phyloP scores from a whole-genome alignment of 2,797 vertebrate species.

The Mallotus villosus region DNA sequence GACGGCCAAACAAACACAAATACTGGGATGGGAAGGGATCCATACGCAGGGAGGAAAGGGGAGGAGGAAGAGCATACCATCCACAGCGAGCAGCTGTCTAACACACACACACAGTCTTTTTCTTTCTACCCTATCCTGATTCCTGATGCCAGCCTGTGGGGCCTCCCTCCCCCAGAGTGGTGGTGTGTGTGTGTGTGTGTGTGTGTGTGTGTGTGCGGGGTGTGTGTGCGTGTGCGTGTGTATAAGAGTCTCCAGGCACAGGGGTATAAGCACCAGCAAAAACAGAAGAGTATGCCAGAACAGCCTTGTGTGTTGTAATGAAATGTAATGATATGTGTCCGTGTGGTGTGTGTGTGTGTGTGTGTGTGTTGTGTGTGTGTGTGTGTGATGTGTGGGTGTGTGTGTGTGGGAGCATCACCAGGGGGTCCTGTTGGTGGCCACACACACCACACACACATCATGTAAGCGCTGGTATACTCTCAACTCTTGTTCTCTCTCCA shows the following conservation, averaged over 20 bases:
- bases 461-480: background rate
- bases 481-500: background rate
- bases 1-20: constrained; percentile 39
- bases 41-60: constrained; percentile 11
- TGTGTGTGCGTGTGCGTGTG: background rate
- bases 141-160: constrained; percentile 3
- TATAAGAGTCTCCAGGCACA: constrained; percentile 6
- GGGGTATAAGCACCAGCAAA: background rate
- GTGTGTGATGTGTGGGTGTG: no score
- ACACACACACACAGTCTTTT: constrained; percentile 23
- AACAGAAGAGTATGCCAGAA: background rate
- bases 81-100: constrained; percentile 2
- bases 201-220: constrained; percentile 24
- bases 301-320: constrained; percentile 51
- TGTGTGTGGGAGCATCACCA: constrained; percentile 25
- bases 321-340: constrained; percentile 51
- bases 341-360: constrained; percentile 28
- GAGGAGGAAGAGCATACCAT: background rate
- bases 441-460: background rate
- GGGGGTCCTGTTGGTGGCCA: background rate
- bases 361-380: constrained; percentile 18
- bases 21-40: constrained; percentile 33
- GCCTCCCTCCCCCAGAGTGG: constrained; percentile 20
- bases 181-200: constrained; percentile 16
- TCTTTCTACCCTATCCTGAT: constrained; percentile 24